Evolutionary conservation across 2,797 vertebrate species (phyloP), one percentile per base, ranked within the genome.

Genomic region (Delichon dasypus): DNA sequence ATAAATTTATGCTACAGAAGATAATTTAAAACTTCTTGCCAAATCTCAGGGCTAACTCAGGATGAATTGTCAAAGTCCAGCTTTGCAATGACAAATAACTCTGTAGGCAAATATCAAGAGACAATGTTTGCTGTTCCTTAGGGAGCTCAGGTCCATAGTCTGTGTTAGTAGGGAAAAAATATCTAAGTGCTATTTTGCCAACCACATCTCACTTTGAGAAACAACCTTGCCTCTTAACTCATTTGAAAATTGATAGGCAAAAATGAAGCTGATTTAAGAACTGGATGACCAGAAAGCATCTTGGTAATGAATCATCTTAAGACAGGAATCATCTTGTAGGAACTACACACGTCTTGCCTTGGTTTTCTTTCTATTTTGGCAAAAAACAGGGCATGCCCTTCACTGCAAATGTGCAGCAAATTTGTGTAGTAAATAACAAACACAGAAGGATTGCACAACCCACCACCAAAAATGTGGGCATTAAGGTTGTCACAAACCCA

Each of bases 1-100:
- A 34, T 23, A 54, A 45, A 55, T 22, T 26, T 19, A 48, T 78
- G 89, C 36, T 81, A 48, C 8, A 45, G 34, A 67, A 76, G 17
- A 62, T 22, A 0, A 70, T 68, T 58, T 62, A 47, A 86, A 93
- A 83, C 12, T 44, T 82, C 27, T 54, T 81, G 66, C 38, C 19
- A 85, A 83, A 91, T 57, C 23, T 36, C 60, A 57, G 45, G 72
- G 44, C 32, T 90, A 88, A 48, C 40, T 78, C 58, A 70, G 91
- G 88, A 91, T 13, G 3, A 16, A 5, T 60, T 87, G 40, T 11
- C 77, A 42, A 96, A 96, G 88, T 94, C 76, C 88, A 93, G 32
- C 32, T 86, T 81, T 89, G 57, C 27, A 74, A 75, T 14, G 25
- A 45, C 38, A 92, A 85, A 88, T 67, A 27, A 22, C 34, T 84